Conservation (phyloP, 2,113 vertebrate genomes). For the Pteropus alecto region DNA sequence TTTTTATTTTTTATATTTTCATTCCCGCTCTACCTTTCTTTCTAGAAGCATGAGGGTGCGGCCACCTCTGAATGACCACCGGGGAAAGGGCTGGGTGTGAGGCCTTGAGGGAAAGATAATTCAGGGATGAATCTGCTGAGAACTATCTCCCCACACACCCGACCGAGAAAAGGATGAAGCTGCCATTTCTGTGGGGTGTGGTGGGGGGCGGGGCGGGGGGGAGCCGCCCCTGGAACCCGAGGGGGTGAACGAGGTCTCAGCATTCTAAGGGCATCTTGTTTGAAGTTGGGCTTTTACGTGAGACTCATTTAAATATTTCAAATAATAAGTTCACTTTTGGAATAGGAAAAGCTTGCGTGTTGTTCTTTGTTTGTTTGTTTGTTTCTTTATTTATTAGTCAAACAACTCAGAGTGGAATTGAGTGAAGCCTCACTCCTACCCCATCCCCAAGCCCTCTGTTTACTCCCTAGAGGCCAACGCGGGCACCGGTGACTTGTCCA, state of each 20-base stretch:
- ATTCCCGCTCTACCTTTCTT: background rate
- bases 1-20: background rate
- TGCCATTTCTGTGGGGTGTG: rapidly evolving
- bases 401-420: background rate
- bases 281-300: background rate
- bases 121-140: background rate
- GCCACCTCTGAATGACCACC: background rate
- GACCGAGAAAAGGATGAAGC: background rate
- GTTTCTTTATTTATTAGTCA: background rate
- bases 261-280: background rate
- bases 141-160: background rate
- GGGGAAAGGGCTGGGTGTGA: background rate
- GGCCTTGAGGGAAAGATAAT: background rate
- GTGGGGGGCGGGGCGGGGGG: rapidly evolving
- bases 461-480: background rate
- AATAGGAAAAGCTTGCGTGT: background rate
- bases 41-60: background rate
- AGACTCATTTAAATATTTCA: constrained; percentile 21
- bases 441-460: background rate
- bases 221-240: background rate
- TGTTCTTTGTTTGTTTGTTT: background rate
- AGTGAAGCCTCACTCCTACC: background rate
- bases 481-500: rapidly evolving
- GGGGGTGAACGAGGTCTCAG: background rate
- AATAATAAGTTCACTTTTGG: constrained; percentile 15